phyloP scores from a whole-genome alignment of 2,797 vertebrate species.

The Halcyon leucocephala region DNA sequence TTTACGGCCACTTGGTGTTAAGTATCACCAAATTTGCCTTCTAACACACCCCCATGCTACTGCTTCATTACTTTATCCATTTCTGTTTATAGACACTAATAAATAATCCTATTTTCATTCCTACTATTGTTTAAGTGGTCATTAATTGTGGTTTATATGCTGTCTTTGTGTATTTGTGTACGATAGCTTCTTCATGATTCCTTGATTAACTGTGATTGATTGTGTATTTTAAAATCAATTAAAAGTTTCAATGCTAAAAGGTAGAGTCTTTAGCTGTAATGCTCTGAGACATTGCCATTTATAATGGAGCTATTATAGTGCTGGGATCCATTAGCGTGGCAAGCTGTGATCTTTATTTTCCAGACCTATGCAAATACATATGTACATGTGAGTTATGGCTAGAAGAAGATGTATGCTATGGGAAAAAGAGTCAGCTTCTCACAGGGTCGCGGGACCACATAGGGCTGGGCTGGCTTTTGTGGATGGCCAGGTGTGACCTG shows the following conservation, averaged over 20 bases:
- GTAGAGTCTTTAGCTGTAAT: constrained; percentile 59
- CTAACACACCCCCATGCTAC: neutral
- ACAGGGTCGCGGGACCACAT: neutral
- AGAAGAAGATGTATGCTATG: neutral
- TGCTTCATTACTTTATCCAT: constrained; percentile 46
- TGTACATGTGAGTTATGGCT: rapidly evolving
- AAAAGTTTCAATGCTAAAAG: constrained; percentile 63
- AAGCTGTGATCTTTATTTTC: neutral
- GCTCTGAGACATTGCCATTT: constrained; percentile 21
- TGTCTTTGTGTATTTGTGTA: constrained; percentile 59
- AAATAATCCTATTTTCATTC: constrained; percentile 61
- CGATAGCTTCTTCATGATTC: constrained; percentile 57
- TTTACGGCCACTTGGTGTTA: neutral
- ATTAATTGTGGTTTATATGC: constrained; percentile 70
- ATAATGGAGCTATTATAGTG: constrained; percentile 2
- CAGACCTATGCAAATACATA: neutral
- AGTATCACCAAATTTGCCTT: neutral
- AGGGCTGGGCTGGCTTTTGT: neutral
- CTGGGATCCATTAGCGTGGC: constrained; percentile 19
- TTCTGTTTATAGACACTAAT: constrained; percentile 45
- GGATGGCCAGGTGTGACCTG: neutral
- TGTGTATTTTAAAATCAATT: constrained; percentile 69
- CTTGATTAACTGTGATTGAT: constrained; percentile 72
- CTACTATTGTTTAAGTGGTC: constrained; percentile 48
- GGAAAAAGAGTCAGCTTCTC: neutral